Base-by-base conservation (phyloP, 2,113 vertebrate species). In the Sphaerodactylus townsendi region DNA sequence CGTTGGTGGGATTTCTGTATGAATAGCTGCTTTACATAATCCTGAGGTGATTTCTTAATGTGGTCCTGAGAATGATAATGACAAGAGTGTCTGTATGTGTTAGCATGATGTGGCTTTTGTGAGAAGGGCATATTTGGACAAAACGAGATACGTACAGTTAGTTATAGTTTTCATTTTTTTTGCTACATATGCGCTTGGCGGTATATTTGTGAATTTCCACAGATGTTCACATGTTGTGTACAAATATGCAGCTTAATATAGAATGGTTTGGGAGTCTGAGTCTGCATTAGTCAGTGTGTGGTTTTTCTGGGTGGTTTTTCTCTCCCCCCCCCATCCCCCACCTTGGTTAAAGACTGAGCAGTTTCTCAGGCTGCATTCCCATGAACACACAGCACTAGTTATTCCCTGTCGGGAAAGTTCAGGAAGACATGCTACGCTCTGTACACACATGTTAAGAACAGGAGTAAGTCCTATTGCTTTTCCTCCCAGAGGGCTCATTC, bases 21-120 rank as follows among this genome's bases (percentile, higher is more conserved):
- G 86, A 44, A 59, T 88, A 70, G 72, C 21, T 85, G 92, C 89
- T 92, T 68, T 93, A 85, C 59, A 69, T 21, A 86, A 84, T 83
- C 65, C 70, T 86, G 11, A 56, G 4, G 80, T 69, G 77, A 41
- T 37, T 90, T 84, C 79, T 59, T 65, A 77, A 81, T 82, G 33
- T 15, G 86, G 30, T 72, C 75, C 28, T 17, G 83, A 41, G 79
- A 69, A 85, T 76, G 77, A 7, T 8, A 28, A 46, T n/a, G 65
- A 28, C 41, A 87, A 79, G 87, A 70, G 48, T 1, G 72, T 23
- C 46, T 13, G 83, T 82, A 19, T 3, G 1, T 37, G 23, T 62
- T 62, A 1, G 25, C 59, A 62, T 62, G 59, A 10, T 62, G 59
- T 62, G 59, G 23, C 10, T 62, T 28, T 62, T 62, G 59, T 62